Base-by-base conservation (phyloP, 2,888 invertebrate species). In the Aleiodes alternator region DNA sequence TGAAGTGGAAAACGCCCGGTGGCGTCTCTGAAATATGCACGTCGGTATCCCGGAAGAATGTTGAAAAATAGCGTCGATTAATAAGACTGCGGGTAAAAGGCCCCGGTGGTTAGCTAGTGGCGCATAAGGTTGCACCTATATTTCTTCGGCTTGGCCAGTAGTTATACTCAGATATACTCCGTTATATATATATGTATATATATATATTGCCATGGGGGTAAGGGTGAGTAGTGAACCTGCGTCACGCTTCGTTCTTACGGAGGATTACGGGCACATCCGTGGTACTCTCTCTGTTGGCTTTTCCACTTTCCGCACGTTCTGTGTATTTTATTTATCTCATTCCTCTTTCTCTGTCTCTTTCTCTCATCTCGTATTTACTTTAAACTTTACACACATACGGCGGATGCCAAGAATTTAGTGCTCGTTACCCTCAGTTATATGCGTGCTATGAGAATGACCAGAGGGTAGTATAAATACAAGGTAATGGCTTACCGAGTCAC, bases 41-140 rank as follows among this genome's bases (percentile, higher is more conserved):
- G 78, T 70, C 66, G 73, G 73, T 57, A 72, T 72, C 68, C 14
- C 57, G 68, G 51, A 71, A 76, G 69, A 82, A 76, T 74, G 78
- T 53, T 83, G 82, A 85, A 83, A 84, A 84, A 85, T 85, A 76
- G 79, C 73, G 29, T 43, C 84, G 82, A 84, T 85, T 85, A 84
- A 83, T 84, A 84, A 81, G 80, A 69, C 75, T 66, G 31, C 55
- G 80, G 78, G 71, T 75, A 76, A 76, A 74, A 70, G 77, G 78
- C 73, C 64, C 66, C 66, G 43, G 72, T 75, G 79, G 78, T 80
- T 78, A 75, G 74, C 74, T 73, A 66, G 38, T 69, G 64, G 68
- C 64, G 66, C 69, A 76, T 57, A 75, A 75, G 69, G 72, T 72
- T 72, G 77, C 71, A 71, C 61, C 80, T 72, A 80, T 76, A 74